Evolutionary conservation across 2,113 vertebrate genomes (phyloP), one percentile per base, ranked within the genome.

Genomic region (Zosterops pallidus): DNA sequence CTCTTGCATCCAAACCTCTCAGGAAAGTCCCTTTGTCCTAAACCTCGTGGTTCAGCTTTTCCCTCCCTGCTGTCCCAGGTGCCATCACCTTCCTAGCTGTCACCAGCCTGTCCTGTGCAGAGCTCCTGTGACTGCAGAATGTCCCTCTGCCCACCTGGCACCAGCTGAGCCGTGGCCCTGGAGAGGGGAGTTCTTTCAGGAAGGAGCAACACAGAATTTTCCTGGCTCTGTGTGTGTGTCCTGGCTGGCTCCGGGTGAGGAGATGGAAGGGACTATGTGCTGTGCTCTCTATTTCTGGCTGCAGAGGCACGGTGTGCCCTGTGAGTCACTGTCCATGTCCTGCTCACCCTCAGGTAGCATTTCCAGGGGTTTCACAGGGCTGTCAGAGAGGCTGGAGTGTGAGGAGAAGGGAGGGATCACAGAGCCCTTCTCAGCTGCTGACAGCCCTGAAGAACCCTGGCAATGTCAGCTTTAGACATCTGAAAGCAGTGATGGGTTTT

Each of bases 51-150:
- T 9, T 52, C 37, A 47, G 78, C 74, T 50, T 28, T 56, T 37
- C 35, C 47, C 57, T 60, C 33, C 25, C n/a, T 22, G 47, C 59
- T 31, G 3, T 49, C 28, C 39, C 0, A 4, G 29, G 35, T 0
- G 7, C 26, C 2, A 0, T n/a, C 5, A 0, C 69, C 37, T 6
- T 22, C 44, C 62, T 26, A 0, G 2, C 84, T 57, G 84, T 28
- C 49, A 7, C 9, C 33, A 56, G 55, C 20, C 31, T 56, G 55
- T n/a, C 55, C 87, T 2, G 0, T 39, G 76, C 90, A 21, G 42
- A 42, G 31, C 35, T 46, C 25, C 60, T 5, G 69, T 35, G 82
- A 11, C 5, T 4, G 64, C 64, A 41, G 3, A 41, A 2, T 1
- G 41, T 74, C 82, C 42, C 39, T 11, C 7, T 47, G 91, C 55